These are phyloP conservation scores for Sorex fumeus DNA, from an alignment of 2,113 vertebrate species.

Conservation along the genomic window DNA sequence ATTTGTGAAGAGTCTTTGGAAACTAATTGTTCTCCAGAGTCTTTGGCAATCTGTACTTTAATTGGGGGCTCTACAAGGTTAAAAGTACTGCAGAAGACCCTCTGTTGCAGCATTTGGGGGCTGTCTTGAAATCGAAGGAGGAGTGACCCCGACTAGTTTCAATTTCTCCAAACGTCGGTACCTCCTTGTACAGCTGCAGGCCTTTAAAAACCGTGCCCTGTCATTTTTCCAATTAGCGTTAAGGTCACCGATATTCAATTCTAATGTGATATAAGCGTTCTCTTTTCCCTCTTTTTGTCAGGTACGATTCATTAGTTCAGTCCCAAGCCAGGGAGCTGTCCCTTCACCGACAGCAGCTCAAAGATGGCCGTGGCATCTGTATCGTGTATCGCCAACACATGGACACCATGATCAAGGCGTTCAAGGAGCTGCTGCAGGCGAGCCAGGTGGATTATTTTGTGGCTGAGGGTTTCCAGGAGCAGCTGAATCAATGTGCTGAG, in stretches of 20 bases:
- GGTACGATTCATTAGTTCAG: constrained; percentile 93
- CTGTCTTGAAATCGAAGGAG: constrained; percentile 69
- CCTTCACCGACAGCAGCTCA: constrained; percentile 93
- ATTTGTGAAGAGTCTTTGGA: constrained; percentile 68
- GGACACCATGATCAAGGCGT: constrained; percentile 89
- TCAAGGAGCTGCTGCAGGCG: constrained; percentile 93
- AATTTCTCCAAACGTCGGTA: constrained; percentile 43
- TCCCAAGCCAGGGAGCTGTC: constrained; percentile 94
- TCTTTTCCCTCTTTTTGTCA: constrained; percentile 82
- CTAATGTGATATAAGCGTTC: constrained; percentile 70
- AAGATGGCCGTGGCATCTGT: constrained; percentile 91
- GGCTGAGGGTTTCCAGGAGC: constrained; percentile 92
- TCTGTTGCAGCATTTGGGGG: constrained; percentile 69
- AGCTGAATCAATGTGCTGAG: constrained; percentile 91
- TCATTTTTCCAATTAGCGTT: constrained; percentile 82
- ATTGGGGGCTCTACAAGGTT: constrained; percentile 76
- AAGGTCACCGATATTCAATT: constrained; percentile 76
- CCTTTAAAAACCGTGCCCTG: constrained; percentile 69
- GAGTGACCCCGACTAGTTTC: constrained; percentile 64
- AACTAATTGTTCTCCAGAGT: constrained; percentile 66
- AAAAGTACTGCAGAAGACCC: constrained; percentile 62
- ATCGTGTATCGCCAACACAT: constrained; percentile 91
- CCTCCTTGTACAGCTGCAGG: constrained; percentile 63
- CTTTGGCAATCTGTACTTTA: constrained; percentile 68
- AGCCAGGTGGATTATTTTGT: constrained; percentile 90